These are phyloP conservation scores for Napeogenes sylphis DNA, from an alignment of 2,888 invertebrate genomes.

Conservation along the genomic window DNA sequence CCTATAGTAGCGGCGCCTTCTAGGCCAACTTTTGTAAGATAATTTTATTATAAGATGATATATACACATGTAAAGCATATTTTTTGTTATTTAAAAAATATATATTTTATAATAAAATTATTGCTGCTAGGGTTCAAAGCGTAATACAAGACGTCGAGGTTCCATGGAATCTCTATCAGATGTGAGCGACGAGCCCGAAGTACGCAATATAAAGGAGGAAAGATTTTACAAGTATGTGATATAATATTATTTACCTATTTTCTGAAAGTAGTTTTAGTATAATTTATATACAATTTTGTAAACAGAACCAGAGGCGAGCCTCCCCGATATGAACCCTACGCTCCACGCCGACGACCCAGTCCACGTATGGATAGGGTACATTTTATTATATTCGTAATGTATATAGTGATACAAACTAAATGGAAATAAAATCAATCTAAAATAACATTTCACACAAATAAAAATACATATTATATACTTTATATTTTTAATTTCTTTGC, in stretches of 20 bases:
- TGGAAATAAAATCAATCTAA: too few species aligned
- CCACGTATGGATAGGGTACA: background rate
- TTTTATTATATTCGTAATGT: background rate
- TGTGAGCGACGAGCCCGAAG: slow-evolving; percentile 55
- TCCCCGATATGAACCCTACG: background rate
- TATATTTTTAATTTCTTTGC: too few species aligned
- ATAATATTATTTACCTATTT: background rate
- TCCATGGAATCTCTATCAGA: slow-evolving; percentile 59
- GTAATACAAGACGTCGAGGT: slow-evolving; percentile 33
- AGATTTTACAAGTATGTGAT: slow-evolving; percentile 8
- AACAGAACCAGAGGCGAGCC: slow-evolving; percentile 1
- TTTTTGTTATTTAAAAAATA: background rate
- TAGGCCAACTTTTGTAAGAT: slow-evolving; percentile 37
- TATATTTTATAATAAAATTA: background rate
- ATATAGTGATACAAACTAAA: too few species aligned
- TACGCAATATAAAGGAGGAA: slow-evolving; percentile 23
- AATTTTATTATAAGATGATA: background rate
- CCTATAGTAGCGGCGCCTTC: slow-evolving; percentile 73
- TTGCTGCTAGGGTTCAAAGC: slow-evolving; percentile 8
- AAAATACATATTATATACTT: too few species aligned
- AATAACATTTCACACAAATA: too few species aligned
- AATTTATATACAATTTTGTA: background rate
- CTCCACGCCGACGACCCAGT: background rate
- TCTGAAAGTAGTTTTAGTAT: background rate
- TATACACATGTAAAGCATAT: too few species aligned